A percentile compares a stretch with the other conserved stretches of the same genome.
Conservation (phyloP, 2,888 invertebrate genomes). For the Cerastis leucographa region DNA sequence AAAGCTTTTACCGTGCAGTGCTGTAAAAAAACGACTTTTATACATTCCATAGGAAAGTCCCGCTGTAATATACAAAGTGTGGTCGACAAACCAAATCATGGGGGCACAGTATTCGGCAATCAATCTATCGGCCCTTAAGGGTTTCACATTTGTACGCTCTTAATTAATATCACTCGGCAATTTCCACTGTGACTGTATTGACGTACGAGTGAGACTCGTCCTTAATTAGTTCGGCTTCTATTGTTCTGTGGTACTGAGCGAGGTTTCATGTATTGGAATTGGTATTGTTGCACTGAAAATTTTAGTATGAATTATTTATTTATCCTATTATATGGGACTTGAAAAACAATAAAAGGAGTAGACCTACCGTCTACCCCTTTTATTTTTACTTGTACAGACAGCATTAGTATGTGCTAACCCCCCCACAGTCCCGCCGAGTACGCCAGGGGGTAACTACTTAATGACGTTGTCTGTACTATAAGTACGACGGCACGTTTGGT, state of each 20-base stretch:
- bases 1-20: background rate
- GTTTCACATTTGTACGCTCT: slow-evolving; percentile 56
- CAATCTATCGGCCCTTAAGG: slow-evolving; percentile 57
- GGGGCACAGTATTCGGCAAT: slow-evolving; percentile 50
- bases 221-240: slow-evolving; percentile 42
- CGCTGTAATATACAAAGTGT: background rate
- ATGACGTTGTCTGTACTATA: too few relatives aligned
- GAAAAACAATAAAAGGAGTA: background rate
- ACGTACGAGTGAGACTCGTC: slow-evolving; percentile 11
- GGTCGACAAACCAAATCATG: slow-evolving; percentile 25
- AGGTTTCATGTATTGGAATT: background rate
- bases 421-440: too few relatives aligned
- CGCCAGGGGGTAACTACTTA: too few relatives aligned
- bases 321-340: background rate
- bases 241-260: background rate
- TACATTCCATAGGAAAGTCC: slow-evolving; percentile 1
- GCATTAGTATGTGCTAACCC: too few relatives aligned
- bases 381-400: too few relatives aligned
- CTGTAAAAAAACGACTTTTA: too few relatives aligned
- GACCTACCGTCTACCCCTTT: too few relatives aligned
- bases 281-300: background rate
- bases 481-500: too few relatives aligned
- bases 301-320: background rate
- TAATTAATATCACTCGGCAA: slow-evolving; percentile 56
- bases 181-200: slow-evolving; percentile 38